These are phyloP conservation scores for Drosophila rellima DNA, from an alignment of 2,888 invertebrate genomes.

Conservation along the genomic window DNA sequence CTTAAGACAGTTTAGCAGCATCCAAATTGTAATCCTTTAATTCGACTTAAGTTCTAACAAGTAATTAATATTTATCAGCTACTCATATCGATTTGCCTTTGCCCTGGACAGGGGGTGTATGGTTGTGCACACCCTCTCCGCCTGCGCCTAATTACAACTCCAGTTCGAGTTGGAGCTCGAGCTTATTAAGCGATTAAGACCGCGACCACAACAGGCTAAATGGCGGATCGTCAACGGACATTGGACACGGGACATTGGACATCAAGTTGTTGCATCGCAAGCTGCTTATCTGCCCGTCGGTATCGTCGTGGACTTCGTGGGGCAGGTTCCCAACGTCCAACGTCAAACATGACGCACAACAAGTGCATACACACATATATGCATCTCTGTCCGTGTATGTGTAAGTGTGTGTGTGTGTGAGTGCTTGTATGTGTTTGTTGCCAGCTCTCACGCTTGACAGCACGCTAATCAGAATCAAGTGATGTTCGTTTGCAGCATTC, in stretches of 20 bases:
- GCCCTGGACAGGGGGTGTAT: background rate
- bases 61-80: constrained; percentile 22
- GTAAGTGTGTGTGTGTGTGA: constrained; percentile 24
- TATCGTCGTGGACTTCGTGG: constrained; percentile 56
- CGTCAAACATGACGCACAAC: constrained; percentile 59
- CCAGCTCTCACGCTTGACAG: constrained; percentile 83
- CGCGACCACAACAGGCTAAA: constrained; percentile 56
- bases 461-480: constrained; percentile 84
- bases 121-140: constrained; percentile 4
- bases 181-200: constrained; percentile 77
- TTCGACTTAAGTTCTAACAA: constrained; percentile 1
- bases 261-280: constrained; percentile 32
- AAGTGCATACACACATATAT: constrained; percentile 30
- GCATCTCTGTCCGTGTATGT: background rate
- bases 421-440: constrained; percentile 43
- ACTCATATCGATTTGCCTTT: background rate
- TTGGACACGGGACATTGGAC: constrained; percentile 21
- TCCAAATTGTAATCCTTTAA: background rate
- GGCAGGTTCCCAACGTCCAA: constrained; percentile 2
- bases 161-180: constrained; percentile 46
- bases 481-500: constrained; percentile 76
- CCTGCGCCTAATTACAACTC: constrained; percentile 68
- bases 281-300: constrained; percentile 66
- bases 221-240: constrained; percentile 38
- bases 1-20: background rate